Percentiles rank a stretch among this genome's conserved stretches.
phyloP scores from a whole-genome alignment of 1,140 invertebrate genomes.

The Nasonia vitripennis region DNA sequence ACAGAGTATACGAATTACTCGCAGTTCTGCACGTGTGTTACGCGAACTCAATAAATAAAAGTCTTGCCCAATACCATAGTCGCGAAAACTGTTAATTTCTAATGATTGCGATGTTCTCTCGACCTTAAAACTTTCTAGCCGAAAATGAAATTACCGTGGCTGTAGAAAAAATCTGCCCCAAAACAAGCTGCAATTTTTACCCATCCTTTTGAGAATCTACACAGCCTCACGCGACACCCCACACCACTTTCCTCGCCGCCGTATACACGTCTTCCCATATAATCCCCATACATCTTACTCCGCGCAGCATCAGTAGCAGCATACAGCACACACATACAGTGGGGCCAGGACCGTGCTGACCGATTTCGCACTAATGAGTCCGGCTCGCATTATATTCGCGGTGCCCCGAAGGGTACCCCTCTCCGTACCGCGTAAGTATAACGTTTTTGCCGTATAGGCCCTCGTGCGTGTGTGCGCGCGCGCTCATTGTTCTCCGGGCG shows the following conservation, averaged over 20 bases:
- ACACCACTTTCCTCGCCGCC: neutral
- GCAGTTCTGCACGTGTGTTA: too few relatives aligned
- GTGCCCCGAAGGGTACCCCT: slow-evolving; percentile 27
- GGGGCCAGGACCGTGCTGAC: neutral
- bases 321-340: neutral
- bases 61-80: too few relatives aligned
- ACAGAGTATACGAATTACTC: too few relatives aligned
- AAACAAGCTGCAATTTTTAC: too few relatives aligned
- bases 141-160: too few relatives aligned
- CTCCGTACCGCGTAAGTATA: neutral
- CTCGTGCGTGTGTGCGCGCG: neutral
- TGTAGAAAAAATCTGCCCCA: too few relatives aligned
- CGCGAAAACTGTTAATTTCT: too few relatives aligned
- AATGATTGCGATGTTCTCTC: too few relatives aligned
- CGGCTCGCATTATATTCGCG: slow-evolving; percentile 11
- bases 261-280: neutral
- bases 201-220: too few relatives aligned
- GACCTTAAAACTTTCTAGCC: too few relatives aligned
- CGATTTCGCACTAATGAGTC: slow-evolving; percentile 46
- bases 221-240: too few relatives aligned
- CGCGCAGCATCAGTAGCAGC: neutral
- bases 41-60: too few relatives aligned
- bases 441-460: neutral
- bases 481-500: slow-evolving; percentile 29
- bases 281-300: slow-evolving; percentile 4